Evolutionary conservation across 2,113 vertebrate species (phyloP), one percentile per base, ranked within the genome.

Genomic region (Myrmecophaga tridactyla): DNA sequence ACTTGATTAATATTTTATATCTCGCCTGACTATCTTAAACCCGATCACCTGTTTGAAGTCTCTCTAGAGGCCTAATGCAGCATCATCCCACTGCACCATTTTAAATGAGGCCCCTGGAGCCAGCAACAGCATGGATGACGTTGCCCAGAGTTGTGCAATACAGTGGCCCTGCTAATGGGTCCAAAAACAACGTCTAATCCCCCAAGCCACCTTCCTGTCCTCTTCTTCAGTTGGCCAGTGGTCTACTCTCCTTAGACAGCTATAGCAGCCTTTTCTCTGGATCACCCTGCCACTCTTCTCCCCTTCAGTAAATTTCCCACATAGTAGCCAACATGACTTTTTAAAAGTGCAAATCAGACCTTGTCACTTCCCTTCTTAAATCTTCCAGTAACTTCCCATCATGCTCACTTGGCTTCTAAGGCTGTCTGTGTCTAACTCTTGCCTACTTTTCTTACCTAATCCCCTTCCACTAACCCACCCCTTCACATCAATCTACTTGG

Each of bases 51-150:
- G 4, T 31, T 14, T 58, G 34, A 10, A 9, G 46, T 36, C 27
- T 9, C 41, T 29, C 25, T 34, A 43, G 29, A 63, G 18, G 58
- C 46, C 86, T 0, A 39, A 43, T 36, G 1, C 46, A 56, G 36
- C 36, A 1, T 53, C 29, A 1, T 21, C n/a, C n/a, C 20, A 5
- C n/a, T 4, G 4, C n/a, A 3, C 41, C 10, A 2, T 15, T 51
- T 63, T 12, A 29, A 2, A 20, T 1, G 34, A 41, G n/a, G n/a
- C n/a, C 29, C 21, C 56, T 31, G n/a, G 31, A 53, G 60, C 62
- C 41, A 31, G 78, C 60, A 4, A 3, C 3, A 5, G 18, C 27
- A n/a, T 36, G 36, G 70, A 1, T 8, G 88, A 14, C 6, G 23
- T 46, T 18, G 14, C 29, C 31, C 41, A 51, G 69, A 18, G 21